phyloP scores from a whole-genome alignment of 2,888 invertebrate genomes.

The Leucoptera coffeella region DNA sequence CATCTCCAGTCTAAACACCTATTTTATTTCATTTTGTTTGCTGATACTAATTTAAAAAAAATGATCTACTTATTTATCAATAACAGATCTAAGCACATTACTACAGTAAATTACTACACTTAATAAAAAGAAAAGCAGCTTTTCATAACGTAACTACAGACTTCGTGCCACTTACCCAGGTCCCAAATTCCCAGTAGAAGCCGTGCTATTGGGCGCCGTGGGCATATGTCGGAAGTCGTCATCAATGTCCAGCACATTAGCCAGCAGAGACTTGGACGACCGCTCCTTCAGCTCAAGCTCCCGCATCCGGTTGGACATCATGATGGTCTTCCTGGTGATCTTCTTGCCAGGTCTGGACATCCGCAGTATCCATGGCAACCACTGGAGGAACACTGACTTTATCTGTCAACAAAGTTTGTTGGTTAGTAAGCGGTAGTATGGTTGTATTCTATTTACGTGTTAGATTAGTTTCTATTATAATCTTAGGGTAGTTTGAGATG shows the following conservation, averaged over 20 bases:
- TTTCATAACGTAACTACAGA: too few relatives aligned
- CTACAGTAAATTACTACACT: too few relatives aligned
- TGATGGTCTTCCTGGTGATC: slow-evolving; percentile 83
- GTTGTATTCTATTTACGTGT: too few relatives aligned
- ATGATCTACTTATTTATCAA: too few relatives aligned
- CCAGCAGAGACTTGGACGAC: slow-evolving; percentile 87
- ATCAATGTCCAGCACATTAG: slow-evolving; percentile 93
- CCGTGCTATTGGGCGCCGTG: slow-evolving; percentile 55
- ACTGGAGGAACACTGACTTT: slow-evolving; percentile 90
- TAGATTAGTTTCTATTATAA: too few relatives aligned
- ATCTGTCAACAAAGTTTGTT: slow-evolving; percentile 69
- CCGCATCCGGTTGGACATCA: slow-evolving; percentile 87
- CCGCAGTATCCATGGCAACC: slow-evolving; percentile 93
- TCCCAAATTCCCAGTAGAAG: slow-evolving; percentile 58
- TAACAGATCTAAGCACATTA: too few relatives aligned
- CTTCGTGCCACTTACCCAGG: slow-evolving; percentile 57
- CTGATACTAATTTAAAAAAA: too few relatives aligned
- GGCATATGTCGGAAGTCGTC: slow-evolving; percentile 83
- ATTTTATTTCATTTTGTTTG: too few relatives aligned
- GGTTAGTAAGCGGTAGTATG: too few relatives aligned
- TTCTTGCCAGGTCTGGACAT: slow-evolving; percentile 96
- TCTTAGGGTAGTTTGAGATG: too few relatives aligned
- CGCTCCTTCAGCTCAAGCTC: slow-evolving; percentile 90
- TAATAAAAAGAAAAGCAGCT: too few relatives aligned
- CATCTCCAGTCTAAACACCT: too few relatives aligned